Evolutionary conservation across 2,113 vertebrate genomes (phyloP).

Genomic region (Barbus barbus): DNA sequence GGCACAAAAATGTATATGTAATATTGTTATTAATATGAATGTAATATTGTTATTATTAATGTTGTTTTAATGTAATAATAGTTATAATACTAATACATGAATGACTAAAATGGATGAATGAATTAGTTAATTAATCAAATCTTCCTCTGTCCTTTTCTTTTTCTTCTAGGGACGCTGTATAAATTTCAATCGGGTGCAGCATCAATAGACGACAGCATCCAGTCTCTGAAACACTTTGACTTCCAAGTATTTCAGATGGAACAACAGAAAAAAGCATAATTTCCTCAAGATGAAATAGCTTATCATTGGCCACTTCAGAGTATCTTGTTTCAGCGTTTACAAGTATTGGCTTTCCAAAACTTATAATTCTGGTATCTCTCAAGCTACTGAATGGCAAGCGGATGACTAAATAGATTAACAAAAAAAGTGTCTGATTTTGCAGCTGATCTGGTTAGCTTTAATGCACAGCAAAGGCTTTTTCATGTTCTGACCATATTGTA

Average conservation of each 20-base stretch:
- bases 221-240: conserved; percentile 11
- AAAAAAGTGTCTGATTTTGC: conserved; percentile 32
- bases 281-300: conserved; percentile 3
- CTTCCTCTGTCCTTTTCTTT: conserved; percentile 47
- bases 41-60: not conserved
- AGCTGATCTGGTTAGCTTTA: conserved; percentile 59
- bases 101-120: not conserved
- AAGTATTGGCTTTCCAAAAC: not conserved
- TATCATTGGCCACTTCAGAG: conserved; percentile 52
- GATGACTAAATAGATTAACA: not conserved
- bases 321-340: conserved; percentile 25
- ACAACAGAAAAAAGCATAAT: conserved; percentile 37
- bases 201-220: conserved; percentile 68
- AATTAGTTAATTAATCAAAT: not conserved
- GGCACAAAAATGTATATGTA: not conserved
- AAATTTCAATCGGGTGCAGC: conserved; percentile 85
- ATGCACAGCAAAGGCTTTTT: conserved; percentile 65
- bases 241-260: conserved; percentile 26
- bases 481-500: conserved; percentile 72
- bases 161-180: conserved; percentile 88
- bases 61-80: not conserved
- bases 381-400: conserved; percentile 8
- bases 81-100: not conserved
- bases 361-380: not conserved
- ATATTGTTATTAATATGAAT: not conserved